Base-by-base conservation (phyloP, 2,888 invertebrate species). In the Lithodes maja region DNA sequence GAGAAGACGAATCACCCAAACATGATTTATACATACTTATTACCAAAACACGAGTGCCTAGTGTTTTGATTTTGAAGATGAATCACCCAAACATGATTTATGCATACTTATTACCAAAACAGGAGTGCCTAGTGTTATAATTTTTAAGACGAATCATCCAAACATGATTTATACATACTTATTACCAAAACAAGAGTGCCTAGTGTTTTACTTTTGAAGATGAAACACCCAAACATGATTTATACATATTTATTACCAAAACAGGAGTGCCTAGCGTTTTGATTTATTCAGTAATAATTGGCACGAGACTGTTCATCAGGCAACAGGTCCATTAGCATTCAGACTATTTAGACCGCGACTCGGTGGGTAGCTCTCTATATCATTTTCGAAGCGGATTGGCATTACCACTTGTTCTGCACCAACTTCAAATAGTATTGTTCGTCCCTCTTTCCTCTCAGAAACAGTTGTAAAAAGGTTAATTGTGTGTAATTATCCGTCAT, bases 401-500 rank as follows among this genome's bases (percentile, higher is more conserved):
- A 61, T 61, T 61, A 61, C 68, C 9, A 15, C 15, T 61, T 12
- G 9, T 15, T 61, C 68, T 61, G 68, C 15, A 61, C 68, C 15
- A 61, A 61, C 68, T 61, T 15, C 9, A 7, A 7, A 33, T 33
- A 5, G 61, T 5, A 71, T 71, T 71, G 12, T 71, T 71, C 17
- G n/a, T n/a, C 17, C 71, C 12, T 5, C 61, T 12, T 12, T 12
- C 50, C 33, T 9, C 53, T 17, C 15, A n/a, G 53, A 79, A 54
- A 52, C 17, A 5, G 53, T n/a, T 52, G 61, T n/a, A 83, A 83
- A 83, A 83, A 84, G 61, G 77, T 49, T 84, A 84, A 84, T 84
- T 84, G 84, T 75, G 33, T 55, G 75, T 84, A 84, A 84, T 84
- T 75, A 84, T 77, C 75, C 77, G 74, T 55, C 84, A 84, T 84